Base-by-base conservation (phyloP, 1,140 invertebrate genomes). In the Potamilus streckersoni region DNA sequence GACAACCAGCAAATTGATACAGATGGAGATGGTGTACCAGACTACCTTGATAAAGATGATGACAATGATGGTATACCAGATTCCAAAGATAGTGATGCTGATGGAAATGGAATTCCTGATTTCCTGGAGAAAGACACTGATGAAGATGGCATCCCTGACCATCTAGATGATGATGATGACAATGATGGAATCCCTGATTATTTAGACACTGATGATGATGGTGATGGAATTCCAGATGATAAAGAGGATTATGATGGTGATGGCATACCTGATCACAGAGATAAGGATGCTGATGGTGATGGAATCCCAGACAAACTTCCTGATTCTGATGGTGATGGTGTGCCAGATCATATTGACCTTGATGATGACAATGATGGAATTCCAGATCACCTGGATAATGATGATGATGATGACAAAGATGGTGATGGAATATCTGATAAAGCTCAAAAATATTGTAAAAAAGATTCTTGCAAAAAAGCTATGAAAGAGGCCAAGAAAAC, bases 21-120 rank as follows among this genome's bases (percentile, higher is more conserved):
- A 6, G 84, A 87, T 79, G 82, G 82, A 23, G 82, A 87, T 81
- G 86, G 86, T 0, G 86, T 88, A 65, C 87, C 85, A 5, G 84
- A 87, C 74, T 38, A 81, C 55, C 55, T 68, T 15, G 84, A 87
- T 17, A 68, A 71, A 23, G 82, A 85, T 63, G 71, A 66, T 38
- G 85, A 88, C 74, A 81, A 82, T 65, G 84, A 88, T 77, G 87
- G 85, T 12, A 82, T 86, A n/a, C 83, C 82, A 17, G 85, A 86
- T 76, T 76, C 83, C 79, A n/a, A 81, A 38, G 38, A 38, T 38
- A 38, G 38, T 38, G 38, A 38, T 38, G 2, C 38, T 38, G 38
- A 38, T 38, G 38, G 38, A 38, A 38, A 38, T 38, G 38, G 38
- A 38, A 38, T 38, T 38, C 38, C 38, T 38, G 38, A 38, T 8